phyloP scores from a whole-genome alignment of 2,113 vertebrate genomes.

The Plecotus auritus region DNA sequence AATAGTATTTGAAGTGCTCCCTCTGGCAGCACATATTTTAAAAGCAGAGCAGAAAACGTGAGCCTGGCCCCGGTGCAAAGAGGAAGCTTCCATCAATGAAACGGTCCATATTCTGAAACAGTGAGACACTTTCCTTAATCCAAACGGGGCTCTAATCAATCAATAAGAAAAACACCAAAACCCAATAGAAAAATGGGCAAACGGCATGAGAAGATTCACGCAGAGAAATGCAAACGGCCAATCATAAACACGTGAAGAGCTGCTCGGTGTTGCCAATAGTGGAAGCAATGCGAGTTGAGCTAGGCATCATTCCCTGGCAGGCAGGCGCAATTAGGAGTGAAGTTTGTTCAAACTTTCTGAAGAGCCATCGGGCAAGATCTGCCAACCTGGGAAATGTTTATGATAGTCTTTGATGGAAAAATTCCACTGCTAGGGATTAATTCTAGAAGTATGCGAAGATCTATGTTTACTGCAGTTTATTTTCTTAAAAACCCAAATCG shows the following conservation, averaged over 20 bases:
- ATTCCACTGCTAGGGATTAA: background rate
- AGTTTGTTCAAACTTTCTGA: background rate
- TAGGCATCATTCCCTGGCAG: background rate
- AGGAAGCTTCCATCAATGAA: background rate
- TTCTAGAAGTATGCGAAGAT: background rate
- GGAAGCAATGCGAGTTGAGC: background rate
- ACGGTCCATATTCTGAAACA: background rate
- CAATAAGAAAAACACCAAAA: background rate
- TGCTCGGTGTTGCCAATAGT: background rate
- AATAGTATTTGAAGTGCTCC: background rate
- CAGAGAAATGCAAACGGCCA: background rate
- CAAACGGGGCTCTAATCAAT: background rate
- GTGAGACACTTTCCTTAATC: background rate
- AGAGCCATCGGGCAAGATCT: background rate
- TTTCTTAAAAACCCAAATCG: background rate
- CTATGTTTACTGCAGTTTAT: background rate
- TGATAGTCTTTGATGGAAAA: background rate
- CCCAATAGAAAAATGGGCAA: background rate
- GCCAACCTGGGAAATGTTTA: background rate
- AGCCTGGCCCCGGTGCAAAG: background rate
- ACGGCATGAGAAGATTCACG: background rate
- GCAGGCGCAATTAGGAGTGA: background rate
- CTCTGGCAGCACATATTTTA: background rate
- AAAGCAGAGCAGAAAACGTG: background rate
- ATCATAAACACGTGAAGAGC: fast-evolving